phyloP scores from a whole-genome alignment of 2,888 invertebrate species.

The Bembecia ichneumoniformis region DNA sequence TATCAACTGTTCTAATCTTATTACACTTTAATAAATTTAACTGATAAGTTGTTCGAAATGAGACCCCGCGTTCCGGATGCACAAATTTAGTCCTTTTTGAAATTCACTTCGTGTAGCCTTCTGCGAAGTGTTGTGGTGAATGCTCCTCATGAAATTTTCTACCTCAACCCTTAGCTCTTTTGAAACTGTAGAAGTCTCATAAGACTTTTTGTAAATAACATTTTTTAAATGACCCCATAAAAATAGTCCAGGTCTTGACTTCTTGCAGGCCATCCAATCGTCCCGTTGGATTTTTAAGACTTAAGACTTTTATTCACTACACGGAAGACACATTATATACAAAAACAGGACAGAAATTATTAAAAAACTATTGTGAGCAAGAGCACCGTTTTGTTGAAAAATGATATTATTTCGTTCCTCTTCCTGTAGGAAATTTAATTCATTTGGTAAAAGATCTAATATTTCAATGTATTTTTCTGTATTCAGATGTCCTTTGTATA shows the following conservation, averaged over 20 bases:
- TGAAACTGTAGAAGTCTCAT: not conserved
- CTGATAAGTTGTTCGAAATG: not conserved
- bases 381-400: slow-evolving; percentile 5
- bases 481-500: slow-evolving; percentile 6
- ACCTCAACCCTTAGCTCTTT: slow-evolving; percentile 4
- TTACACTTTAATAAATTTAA: not conserved
- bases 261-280: slow-evolving; percentile 5
- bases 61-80: not conserved
- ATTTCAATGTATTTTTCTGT: slow-evolving; percentile 6
- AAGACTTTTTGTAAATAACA: slow-evolving; percentile 1
- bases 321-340: too few species aligned
- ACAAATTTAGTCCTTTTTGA: not conserved
- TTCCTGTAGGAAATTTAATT: slow-evolving; percentile 6
- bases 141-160: slow-evolving; percentile 1
- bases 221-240: not conserved
- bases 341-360: too few species aligned
- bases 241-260: not conserved
- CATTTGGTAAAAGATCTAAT: slow-evolving; percentile 6
- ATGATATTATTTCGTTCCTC: slow-evolving; percentile 6
- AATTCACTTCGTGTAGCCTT: not conserved
- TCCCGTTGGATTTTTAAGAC: too few species aligned
- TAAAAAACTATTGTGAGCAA: too few species aligned
- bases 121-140: slow-evolving; percentile 1
- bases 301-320: too few species aligned
- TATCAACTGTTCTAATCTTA: too few species aligned